Evolutionary conservation across 1,140 invertebrate genomes (phyloP).

Genomic region (Neodiprion virginianus): DNA sequence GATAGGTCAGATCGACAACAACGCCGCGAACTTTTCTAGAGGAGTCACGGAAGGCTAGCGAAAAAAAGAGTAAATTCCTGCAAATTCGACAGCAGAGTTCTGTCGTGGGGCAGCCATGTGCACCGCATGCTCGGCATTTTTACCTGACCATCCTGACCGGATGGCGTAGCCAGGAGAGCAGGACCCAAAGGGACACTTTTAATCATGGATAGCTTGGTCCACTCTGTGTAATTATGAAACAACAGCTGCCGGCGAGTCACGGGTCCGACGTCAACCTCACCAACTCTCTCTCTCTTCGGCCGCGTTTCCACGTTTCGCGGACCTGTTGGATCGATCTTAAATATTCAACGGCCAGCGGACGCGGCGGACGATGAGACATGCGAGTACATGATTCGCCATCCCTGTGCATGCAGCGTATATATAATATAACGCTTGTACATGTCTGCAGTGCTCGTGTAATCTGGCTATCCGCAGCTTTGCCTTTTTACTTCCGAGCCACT

Average conservation of each 20-base stretch:
- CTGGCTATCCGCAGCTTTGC: constrained; percentile 44
- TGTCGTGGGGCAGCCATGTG: not conserved
- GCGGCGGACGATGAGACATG: too few relatives aligned
- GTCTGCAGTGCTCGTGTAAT: constrained; percentile 44
- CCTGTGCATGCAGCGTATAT: not conserved
- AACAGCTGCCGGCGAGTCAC: not conserved
- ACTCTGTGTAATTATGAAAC: constrained; percentile 14
- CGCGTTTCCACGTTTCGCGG: too few relatives aligned
- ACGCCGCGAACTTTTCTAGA: not conserved
- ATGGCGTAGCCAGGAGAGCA: not conserved
- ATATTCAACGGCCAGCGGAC: not conserved
- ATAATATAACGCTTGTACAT: too few relatives aligned
- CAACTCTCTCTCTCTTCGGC: too few relatives aligned
- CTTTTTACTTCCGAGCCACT: constrained; percentile 43
- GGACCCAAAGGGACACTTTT: constrained; percentile 1
- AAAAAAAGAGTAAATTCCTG: not conserved
- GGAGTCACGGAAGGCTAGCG: not conserved
- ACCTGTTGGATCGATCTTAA: too few relatives aligned
- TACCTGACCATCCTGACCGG: not conserved
- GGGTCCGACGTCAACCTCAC: not conserved
- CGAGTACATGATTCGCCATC: not conserved
- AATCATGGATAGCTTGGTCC: constrained; percentile 14
- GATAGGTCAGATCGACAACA: not conserved
- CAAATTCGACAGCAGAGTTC: not conserved
- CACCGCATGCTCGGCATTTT: not conserved